phyloP scores from a whole-genome alignment of 2,113 vertebrate species.

The Noctilio leporinus region DNA sequence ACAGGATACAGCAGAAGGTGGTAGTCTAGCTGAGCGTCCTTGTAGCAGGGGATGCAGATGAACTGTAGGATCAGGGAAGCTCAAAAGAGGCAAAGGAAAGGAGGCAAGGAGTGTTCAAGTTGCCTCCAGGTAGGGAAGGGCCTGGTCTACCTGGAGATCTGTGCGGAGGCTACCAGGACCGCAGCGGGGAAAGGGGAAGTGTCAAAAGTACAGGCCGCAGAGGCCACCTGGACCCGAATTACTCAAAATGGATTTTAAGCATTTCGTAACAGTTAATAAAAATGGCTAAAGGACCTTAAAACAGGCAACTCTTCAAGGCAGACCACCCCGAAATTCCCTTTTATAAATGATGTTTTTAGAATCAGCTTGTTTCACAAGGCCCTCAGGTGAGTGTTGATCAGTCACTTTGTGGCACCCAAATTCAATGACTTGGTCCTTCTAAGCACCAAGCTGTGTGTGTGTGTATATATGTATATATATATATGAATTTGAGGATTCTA shows the following conservation, averaged over 20 bases:
- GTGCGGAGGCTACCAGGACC: background rate
- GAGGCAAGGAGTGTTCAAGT: background rate
- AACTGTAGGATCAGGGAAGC: background rate
- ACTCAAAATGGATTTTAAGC: background rate
- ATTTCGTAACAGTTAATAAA: background rate
- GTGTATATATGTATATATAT: too few species aligned
- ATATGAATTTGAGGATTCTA: background rate
- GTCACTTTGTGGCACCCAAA: background rate
- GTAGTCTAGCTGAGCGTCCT: background rate
- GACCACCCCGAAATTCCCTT: background rate
- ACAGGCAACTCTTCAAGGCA: background rate
- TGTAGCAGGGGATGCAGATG: background rate
- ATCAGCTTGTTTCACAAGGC: background rate
- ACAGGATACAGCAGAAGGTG: background rate
- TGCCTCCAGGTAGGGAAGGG: background rate
- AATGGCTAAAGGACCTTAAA: background rate
- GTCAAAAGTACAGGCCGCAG: background rate
- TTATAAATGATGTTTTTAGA: background rate
- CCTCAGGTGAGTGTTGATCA: background rate
- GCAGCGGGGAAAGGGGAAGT: too few species aligned
- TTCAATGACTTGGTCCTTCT: background rate
- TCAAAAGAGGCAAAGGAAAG: background rate
- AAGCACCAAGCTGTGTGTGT: background rate
- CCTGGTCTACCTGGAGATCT: background rate
- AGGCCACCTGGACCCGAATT: background rate